Evolutionary conservation across 2,888 invertebrate genomes (phyloP), one percentile per base, ranked within the genome.

Genomic region (Pristionchus exspectatus): DNA sequence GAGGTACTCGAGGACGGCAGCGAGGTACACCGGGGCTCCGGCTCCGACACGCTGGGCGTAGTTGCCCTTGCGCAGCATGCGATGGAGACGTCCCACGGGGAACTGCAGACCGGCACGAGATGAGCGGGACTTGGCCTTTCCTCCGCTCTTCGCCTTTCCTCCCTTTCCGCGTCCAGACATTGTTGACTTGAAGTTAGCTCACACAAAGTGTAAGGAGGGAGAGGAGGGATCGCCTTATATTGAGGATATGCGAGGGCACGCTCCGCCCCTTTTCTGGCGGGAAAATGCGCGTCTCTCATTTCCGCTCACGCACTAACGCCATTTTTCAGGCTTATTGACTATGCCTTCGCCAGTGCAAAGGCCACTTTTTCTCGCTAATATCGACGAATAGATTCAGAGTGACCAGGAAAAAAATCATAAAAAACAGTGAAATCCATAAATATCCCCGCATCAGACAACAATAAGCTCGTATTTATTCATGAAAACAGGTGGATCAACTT

Each of bases 81-180:
- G 93, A 89, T 94, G 38, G 38, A 38, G 38, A 92, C 94, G 94
- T 90, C 94, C 94, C 83, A 94, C 94, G 90, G 94, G 94, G 92
- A 94, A 94, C 91, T 94, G 94, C 72, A 94, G 94, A 89, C 94
- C 94, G 89, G 94, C 94, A 77, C 94, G 93, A 30, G 94, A 93
- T 21, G 94, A 94, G 77, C 94, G 94, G 33, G 94, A 92, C 90
- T 93, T 93, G 90, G 92, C 93, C 90, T 92, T 92, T 91, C 93
- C 93, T 83, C 92, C 92, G 84, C 92, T 90, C 92, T 93, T 93
- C 59, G 92, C 97, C 96, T 97, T 97, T 88, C 97, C 97, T 95
- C 97, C 97, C 96, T 97, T 97, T 91, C 97, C 97, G 90, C 97
- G 97, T 91, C 97, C 97, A 95, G 97, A 97, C 97, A 97, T 97